Conservation (phyloP, 2,113 vertebrate species). For the Malurus cyaneus region DNA sequence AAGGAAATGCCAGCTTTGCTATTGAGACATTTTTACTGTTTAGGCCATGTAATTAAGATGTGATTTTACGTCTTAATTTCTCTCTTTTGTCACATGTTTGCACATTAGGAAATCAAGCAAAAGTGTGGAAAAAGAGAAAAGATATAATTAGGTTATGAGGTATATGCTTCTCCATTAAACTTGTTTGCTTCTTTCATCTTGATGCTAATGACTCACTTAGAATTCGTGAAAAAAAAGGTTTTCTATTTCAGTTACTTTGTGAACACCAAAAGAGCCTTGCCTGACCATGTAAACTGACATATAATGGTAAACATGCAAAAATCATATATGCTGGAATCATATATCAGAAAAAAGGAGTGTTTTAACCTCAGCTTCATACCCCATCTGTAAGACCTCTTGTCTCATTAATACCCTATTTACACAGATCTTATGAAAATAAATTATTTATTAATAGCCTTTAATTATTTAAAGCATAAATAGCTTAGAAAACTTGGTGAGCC, state of each 20-base stretch:
- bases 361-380: not conserved
- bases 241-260: not conserved
- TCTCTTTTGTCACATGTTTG: fast-evolving
- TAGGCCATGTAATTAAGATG: not conserved
- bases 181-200: not conserved
- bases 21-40: not conserved
- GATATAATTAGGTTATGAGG: not conserved
- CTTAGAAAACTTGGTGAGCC: not conserved
- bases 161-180: not conserved
- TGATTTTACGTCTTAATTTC: not conserved
- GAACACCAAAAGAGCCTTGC: not conserved
- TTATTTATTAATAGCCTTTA: not conserved
- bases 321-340: too few relatives aligned
- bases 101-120: not conserved
- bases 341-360: not conserved
- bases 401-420: not conserved
- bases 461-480: not conserved
- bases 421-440: not conserved
- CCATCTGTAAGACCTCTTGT: not conserved
- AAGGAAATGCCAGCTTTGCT: not conserved
- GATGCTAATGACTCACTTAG: not conserved
- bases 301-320: not conserved
- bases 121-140: not conserved
- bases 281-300: not conserved
- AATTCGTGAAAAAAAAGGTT: not conserved